Percentiles rank a stretch among this genome's conserved stretches.
These are phyloP conservation scores for Arion vulgaris DNA, from an alignment of 1,140 invertebrate genomes.

Conservation along the genomic window DNA sequence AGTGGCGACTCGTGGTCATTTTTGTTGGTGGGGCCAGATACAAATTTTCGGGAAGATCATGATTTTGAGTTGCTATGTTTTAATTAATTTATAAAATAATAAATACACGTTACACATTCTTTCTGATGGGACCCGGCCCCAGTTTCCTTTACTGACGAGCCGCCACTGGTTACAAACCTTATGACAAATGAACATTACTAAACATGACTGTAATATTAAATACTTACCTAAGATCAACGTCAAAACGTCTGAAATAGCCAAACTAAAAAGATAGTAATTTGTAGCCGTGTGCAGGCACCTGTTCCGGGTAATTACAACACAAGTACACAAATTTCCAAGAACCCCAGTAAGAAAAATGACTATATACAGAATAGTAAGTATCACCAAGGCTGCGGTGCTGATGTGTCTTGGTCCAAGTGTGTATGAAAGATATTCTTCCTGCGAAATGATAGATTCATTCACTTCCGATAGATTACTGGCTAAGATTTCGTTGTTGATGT, in stretches of 20 bases:
- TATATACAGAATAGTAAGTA: slow-evolving; percentile 81
- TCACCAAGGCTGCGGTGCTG: slow-evolving; percentile 47
- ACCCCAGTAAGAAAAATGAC: slow-evolving; percentile 89
- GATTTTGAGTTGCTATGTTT: too few relatives aligned
- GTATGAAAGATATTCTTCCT: slow-evolving; percentile 38
- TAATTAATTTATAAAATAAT: too few relatives aligned
- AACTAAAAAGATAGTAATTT: slow-evolving; percentile 93
- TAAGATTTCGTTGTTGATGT: neutral
- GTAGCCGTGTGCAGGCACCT: slow-evolving; percentile 85
- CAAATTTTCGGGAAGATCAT: too few relatives aligned
- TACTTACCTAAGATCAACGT: slow-evolving; percentile 77
- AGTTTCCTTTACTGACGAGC: too few relatives aligned
- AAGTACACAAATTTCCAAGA: slow-evolving; percentile 92
- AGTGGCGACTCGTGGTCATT: too few relatives aligned
- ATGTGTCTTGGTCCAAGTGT: slow-evolving; percentile 47
- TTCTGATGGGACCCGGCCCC: too few relatives aligned
- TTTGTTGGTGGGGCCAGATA: too few relatives aligned
- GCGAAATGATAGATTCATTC: slow-evolving; percentile 17
- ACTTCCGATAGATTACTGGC: slow-evolving; percentile 33
- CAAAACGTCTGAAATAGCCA: slow-evolving; percentile 93
- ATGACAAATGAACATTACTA: too few relatives aligned
- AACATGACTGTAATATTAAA: too few relatives aligned
- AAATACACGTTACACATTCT: too few relatives aligned
- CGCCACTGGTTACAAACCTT: too few relatives aligned
- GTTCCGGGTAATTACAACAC: slow-evolving; percentile 91